Conservation (phyloP, 2,888 invertebrate genomes). For the Drosophila borborema region DNA sequence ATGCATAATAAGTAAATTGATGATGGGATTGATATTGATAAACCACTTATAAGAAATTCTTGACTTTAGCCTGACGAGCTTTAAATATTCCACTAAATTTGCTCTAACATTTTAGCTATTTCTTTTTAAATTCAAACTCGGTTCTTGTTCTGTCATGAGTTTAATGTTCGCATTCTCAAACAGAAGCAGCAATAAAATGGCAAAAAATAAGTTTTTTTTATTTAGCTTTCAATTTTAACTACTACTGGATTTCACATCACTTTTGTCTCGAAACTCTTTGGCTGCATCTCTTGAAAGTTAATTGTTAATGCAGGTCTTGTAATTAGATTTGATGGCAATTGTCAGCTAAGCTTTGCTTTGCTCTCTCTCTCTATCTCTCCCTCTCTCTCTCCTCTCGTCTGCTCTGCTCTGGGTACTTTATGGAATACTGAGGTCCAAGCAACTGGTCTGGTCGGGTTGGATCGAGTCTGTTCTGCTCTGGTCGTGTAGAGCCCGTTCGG, state of each 20-base stretch:
- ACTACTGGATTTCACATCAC: not conserved
- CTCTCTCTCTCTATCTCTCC: too few relatives aligned
- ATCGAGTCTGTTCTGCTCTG: slow-evolving; percentile 3
- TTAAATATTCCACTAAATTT: not conserved
- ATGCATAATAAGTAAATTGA: too few relatives aligned
- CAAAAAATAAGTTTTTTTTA: not conserved
- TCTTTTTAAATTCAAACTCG: not conserved
- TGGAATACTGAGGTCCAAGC: not conserved
- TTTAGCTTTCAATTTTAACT: not conserved
- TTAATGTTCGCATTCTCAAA: not conserved
- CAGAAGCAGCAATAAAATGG: not conserved
- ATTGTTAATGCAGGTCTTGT: not conserved
- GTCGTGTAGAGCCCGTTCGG: not conserved
- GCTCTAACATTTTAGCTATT: too few relatives aligned
- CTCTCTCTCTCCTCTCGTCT: too few relatives aligned
- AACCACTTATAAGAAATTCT: too few relatives aligned
- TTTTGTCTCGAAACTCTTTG: not conserved
- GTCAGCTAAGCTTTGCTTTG: not conserved
- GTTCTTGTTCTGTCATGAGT: not conserved
- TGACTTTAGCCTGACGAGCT: not conserved
- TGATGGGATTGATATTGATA: not conserved
- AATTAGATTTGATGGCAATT: slow-evolving; percentile 5
- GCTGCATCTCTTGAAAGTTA: not conserved
- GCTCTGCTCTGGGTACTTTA: not conserved
- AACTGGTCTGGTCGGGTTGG: not conserved